Conservation (phyloP, 2,113 vertebrate genomes). For the Dunckerocampus dactyliophorus region DNA sequence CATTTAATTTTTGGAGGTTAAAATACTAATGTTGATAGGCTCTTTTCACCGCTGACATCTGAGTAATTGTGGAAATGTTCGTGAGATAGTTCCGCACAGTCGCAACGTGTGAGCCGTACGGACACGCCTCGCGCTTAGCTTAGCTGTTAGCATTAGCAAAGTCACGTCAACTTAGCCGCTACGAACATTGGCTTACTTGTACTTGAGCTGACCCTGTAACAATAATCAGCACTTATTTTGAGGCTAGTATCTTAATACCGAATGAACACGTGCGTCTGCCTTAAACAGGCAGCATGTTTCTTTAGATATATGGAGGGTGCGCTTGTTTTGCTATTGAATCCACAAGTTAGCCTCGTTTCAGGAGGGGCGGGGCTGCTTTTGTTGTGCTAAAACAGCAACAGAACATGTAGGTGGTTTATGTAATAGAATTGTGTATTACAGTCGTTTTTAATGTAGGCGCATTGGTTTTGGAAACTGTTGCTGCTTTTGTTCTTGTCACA, state of each 20-base stretch:
- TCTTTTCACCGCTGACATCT: neutral
- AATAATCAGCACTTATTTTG: neutral
- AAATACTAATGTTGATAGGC: neutral
- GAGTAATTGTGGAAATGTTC: neutral
- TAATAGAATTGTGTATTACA: neutral
- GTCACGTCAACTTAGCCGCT: constrained; percentile 18
- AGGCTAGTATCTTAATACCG: neutral
- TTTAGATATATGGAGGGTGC: neutral
- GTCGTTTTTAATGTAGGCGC: no score
- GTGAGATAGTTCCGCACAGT: neutral
- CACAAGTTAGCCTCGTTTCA: constrained; percentile 6
- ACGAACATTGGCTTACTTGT: constrained; percentile 8
- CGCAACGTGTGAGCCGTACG: constrained; percentile 38
- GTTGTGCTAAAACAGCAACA: neutral
- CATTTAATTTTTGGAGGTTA: neutral
- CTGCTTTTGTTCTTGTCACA: no score
- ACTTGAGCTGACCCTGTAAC: neutral
- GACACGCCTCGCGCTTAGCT: constrained; percentile 49
- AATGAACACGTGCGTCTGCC: neutral
- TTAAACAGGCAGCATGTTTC: no score
- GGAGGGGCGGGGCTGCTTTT: neutral
- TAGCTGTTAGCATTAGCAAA: constrained; percentile 28
- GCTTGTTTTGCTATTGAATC: constrained; percentile 1
- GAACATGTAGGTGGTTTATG: constrained; percentile 1
- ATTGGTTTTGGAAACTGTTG: no score